Evolutionary conservation across 2,888 invertebrate genomes (phyloP), one percentile per base, ranked within the genome.

Genomic region (Ectemnius lituratus): DNA sequence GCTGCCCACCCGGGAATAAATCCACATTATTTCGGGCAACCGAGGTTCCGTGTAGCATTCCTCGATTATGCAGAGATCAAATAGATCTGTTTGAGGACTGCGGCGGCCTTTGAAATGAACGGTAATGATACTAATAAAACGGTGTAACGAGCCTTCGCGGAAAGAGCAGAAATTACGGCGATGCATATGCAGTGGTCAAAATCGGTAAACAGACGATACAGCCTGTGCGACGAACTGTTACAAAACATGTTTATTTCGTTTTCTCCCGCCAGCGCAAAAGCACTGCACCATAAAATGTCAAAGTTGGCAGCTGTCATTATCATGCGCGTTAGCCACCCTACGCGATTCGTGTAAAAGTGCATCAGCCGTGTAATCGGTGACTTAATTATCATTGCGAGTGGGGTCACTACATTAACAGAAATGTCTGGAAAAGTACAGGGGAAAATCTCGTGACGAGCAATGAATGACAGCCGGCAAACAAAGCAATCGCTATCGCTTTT

Each of bases 191-290:
- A 16, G 52, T 52, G 37, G 37, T 52, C 52, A 52, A 52, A 52
- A 52, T 52, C 47, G 45, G 61, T 62, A 61, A 27, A 58, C 27
- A 37, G 2, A 45, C 57, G 23, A 58, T 58, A 59, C 45, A 16
- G 2, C 16, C 16, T 11, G 45, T 28, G 2, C 27, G 4, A 5
- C 45, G 46, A 49, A 13, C 16, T 56, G 14, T 11, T 62, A 62
- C 23, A 56, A 60, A 59, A 65, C 62, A 62, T 58, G 56, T 62
- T 62, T 62, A 62, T 62, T 64, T 52, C 52, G 23, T 11, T 47
- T 47, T 49, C 20, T 6, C 11, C 37, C 20, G 28, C 28, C 37
- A 23, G 11, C 18, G 37, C 11, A 11, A 6, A 11, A 37, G 37
- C 28, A 18, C 13, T 52, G 14, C n/a, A 5, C n/a, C 23, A 37